A percentile compares a stretch with the other conserved stretches of the same genome.
phyloP scores from a whole-genome alignment of 2,888 invertebrate genomes.

The Trichacis sp. region DNA sequence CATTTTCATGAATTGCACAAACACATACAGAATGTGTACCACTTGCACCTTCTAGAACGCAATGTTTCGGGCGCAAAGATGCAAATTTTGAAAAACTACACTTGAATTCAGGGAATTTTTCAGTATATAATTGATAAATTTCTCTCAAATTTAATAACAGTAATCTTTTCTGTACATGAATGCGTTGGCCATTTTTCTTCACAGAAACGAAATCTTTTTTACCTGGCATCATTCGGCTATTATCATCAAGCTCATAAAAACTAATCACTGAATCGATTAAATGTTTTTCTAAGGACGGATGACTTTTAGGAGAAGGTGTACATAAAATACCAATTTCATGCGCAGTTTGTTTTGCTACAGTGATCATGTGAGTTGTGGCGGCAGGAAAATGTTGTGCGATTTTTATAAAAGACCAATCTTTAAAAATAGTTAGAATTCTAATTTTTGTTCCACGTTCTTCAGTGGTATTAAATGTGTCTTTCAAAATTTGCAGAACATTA shows the following conservation, averaged over 20 bases:
- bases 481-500: neutral
- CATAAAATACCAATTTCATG: neutral
- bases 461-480: neutral
- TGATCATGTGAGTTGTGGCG: neutral
- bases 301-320: neutral
- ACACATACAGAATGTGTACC: too few species aligned
- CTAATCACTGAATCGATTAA: neutral
- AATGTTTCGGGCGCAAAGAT: constrained; percentile 15
- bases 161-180: neutral
- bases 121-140: constrained; percentile 7
- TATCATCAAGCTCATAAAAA: too few species aligned
- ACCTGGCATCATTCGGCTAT: too few species aligned
- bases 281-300: neutral
- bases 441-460: neutral
- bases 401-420: neutral
- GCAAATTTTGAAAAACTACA: constrained; percentile 7
- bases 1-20: too few species aligned
- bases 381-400: neutral
- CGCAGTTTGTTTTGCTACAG: neutral
- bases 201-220: too few species aligned
- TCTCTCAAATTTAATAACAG: constrained; percentile 18
- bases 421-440: neutral
- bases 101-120: neutral
- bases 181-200: too few species aligned
- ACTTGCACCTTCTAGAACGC: constrained; percentile 22